phyloP scores from a whole-genome alignment of 1,140 invertebrate species.

The Tribolium madens region DNA sequence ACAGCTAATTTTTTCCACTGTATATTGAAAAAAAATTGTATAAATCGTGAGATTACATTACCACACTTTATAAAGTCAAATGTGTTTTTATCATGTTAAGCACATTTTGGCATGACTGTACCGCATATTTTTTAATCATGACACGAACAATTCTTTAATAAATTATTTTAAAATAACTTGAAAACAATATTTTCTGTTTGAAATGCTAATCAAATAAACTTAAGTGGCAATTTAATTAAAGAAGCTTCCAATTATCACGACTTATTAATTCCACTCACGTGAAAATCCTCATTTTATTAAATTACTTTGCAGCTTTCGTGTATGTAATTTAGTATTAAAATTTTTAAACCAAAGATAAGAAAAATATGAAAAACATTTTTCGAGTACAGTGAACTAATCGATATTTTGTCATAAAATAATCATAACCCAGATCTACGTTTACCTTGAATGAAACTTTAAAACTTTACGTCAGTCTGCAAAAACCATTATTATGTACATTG shows the following conservation, averaged over 20 bases:
- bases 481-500: not conserved
- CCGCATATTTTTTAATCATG: not conserved
- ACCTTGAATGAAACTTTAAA: slow-evolving; percentile 29
- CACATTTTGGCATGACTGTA: not conserved
- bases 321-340: too few relatives aligned
- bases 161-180: not conserved
- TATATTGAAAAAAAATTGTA: too few relatives aligned
- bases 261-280: too few relatives aligned
- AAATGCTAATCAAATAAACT: not conserved
- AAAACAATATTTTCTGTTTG: not conserved
- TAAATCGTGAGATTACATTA: too few relatives aligned
- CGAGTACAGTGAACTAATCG: not conserved
- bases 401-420: slow-evolving; percentile 13
- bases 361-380: not conserved
- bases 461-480: slow-evolving; percentile 9
- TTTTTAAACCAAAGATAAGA: not conserved
- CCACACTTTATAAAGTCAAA: not conserved
- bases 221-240: too few relatives aligned
- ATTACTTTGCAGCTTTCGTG: too few relatives aligned
- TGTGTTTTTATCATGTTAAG: not conserved
- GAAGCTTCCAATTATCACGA: too few relatives aligned
- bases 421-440: slow-evolving; percentile 27
- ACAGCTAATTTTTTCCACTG: too few relatives aligned
- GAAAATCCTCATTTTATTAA: too few relatives aligned
- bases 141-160: not conserved